Conservation (phyloP, 2,113 vertebrate genomes). For the Lota lota region DNA sequence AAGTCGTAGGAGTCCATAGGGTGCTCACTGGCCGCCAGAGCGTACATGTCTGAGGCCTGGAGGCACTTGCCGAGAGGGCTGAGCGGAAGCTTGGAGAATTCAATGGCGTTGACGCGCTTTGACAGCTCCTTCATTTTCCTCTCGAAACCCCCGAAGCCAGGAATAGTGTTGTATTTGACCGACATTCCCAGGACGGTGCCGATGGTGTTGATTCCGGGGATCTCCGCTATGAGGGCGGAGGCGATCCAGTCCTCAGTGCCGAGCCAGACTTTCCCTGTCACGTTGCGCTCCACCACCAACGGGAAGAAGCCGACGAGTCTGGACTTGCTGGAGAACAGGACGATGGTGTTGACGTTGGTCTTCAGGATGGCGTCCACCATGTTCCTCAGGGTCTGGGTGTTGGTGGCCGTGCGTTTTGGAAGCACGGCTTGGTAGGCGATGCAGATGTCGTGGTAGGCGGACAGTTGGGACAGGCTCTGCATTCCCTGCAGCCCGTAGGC, state of each 20-base stretch:
- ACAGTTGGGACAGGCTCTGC: constrained; percentile 56
- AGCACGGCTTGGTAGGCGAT: constrained; percentile 78
- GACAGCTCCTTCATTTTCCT: constrained; percentile 33
- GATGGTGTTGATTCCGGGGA: constrained; percentile 59
- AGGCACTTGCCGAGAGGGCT: constrained; percentile 59
- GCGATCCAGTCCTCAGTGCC: constrained; percentile 81
- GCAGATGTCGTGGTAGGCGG: constrained; percentile 60
- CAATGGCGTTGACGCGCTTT: constrained; percentile 1
- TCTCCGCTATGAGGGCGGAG: constrained; percentile 58
- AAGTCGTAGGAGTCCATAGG: constrained; percentile 65
- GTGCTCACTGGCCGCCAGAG: constrained; percentile 17
- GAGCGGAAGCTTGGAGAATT: rapidly evolving
- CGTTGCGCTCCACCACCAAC: constrained; percentile 64
- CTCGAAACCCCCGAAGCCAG: constrained; percentile 68
- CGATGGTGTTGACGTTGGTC: constrained; percentile 70
- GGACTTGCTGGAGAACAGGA: constrained; percentile 75
- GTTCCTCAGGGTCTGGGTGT: constrained; percentile 42
- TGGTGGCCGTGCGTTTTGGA: constrained; percentile 37
- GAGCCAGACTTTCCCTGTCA: constrained; percentile 77
- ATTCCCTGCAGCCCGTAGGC: constrained; percentile 74
- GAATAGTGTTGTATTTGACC: constrained; percentile 53
- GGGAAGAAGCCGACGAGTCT: constrained; percentile 63
- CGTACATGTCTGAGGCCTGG: constrained; percentile 67
- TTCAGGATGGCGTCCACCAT: constrained; percentile 60
- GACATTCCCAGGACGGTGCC: constrained; percentile 80